A percentile compares a stretch with the other conserved stretches of the same genome.
Evolutionary conservation across 2,113 vertebrate genomes (phyloP).

Genomic region (Cyrtonyx montezumae): DNA sequence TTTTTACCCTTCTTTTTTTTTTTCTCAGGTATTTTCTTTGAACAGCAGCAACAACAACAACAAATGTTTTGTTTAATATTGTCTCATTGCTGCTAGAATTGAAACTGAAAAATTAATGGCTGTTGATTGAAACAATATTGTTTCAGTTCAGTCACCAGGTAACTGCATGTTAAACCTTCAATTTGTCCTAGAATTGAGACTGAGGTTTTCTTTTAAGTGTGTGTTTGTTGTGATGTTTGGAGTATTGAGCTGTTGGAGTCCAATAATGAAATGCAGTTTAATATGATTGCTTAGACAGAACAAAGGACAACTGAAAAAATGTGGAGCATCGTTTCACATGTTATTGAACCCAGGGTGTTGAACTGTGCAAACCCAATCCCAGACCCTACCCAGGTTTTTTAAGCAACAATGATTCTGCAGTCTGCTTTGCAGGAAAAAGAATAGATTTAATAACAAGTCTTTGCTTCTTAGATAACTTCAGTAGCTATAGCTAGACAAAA

Average conservation of each 20-base stretch:
- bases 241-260: conserved; percentile 11
- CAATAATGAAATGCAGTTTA: conserved; percentile 48
- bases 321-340: not conserved
- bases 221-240: conserved; percentile 12
- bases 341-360: not conserved
- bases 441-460: not conserved
- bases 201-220: conserved; percentile 48
- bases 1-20: not conserved
- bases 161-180: conserved; percentile 46
- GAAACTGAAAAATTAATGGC: conserved; percentile 26
- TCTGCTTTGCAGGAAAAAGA: not conserved
- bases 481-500: not conserved
- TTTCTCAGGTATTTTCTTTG: not conserved
- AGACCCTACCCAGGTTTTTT: not conserved
- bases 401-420: conserved; percentile 6
- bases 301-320: not conserved
- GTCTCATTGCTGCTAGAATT: not conserved
- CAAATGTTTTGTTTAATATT: not conserved
- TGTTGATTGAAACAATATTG: not conserved
- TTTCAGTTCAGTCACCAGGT: not conserved
- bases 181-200: conserved; percentile 9
- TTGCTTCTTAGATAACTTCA: conserved; percentile 40
- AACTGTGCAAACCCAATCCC: not conserved
- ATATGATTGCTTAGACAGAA: conserved; percentile 43
- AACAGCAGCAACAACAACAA: not conserved